Evolutionary conservation across 1,140 invertebrate genomes (phyloP).

Genomic region (Drosophila virilis): DNA sequence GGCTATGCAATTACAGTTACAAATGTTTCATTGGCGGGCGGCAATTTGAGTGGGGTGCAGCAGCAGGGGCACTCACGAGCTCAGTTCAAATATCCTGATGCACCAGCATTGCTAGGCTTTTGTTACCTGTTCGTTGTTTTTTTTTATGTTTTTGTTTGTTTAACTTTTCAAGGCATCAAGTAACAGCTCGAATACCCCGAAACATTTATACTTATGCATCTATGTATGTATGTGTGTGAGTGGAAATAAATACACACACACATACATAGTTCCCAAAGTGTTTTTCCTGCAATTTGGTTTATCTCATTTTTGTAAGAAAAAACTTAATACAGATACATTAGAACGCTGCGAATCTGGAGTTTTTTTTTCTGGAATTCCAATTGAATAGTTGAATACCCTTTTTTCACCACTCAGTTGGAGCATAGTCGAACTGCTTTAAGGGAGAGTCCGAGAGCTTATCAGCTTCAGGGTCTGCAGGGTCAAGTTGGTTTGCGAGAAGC

Average conservation of each 20-base stretch:
- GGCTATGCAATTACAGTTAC: conserved; percentile 19
- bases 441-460: conserved; percentile 12
- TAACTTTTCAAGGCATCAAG: background rate
- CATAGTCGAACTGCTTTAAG: conserved; percentile 6
- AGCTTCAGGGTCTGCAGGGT: background rate
- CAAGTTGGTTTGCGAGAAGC: conserved; percentile 1
- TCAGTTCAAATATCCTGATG: background rate
- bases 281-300: background rate
- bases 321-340: background rate
- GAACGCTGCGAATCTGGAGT: no score
- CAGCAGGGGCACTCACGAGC: conserved; percentile 5
- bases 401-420: background rate
- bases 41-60: conserved; percentile 3
- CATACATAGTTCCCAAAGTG: background rate
- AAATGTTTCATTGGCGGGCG: conserved; percentile 1
- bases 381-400: background rate
- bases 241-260: background rate
- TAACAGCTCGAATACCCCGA: background rate
- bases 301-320: background rate
- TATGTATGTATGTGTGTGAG: background rate
- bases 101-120: background rate
- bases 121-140: background rate
- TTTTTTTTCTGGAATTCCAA: no score
- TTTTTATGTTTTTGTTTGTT: background rate
- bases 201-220: background rate